Evolutionary conservation across 2,113 vertebrate species (phyloP), one percentile per base, ranked within the genome.

Genomic region (Raja brachyura): DNA sequence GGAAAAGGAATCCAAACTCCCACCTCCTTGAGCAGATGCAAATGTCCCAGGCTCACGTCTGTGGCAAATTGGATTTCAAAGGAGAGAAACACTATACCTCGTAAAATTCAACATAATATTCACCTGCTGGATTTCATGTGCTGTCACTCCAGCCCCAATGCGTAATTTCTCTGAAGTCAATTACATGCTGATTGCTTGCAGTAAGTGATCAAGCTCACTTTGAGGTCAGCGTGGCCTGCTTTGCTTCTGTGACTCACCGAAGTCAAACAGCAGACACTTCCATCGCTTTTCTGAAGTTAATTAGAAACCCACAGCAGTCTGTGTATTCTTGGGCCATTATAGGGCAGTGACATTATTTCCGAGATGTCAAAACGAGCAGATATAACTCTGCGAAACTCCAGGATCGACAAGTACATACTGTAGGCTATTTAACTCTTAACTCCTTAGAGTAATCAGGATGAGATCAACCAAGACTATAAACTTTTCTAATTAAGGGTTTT

Each of bases 101-200:
- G 14, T 18, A 63, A 88, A 13, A n/a, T 88, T 1, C 56, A 88
- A 88, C 5, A n/a, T 88, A 31, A 88, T 31, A 88, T 63, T n/a
- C 13, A 14, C 1, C 75, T 77, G 13, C 75, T 77, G 13, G 14
- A 77, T 31, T 33, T 77, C 83, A 88, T 18, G 83, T 88, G 83
- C 5, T 63, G 59, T 63, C 5, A 16, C 59, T 31, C n/a, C 61
- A 5, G 83, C 59, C 31, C 61, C 28, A 63, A 18, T 59, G 83
- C 63, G 83, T 88, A 63, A 88, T 88, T 88, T 63, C n/a, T 28
- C 83, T 18, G 28, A 63, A 61, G 61, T 63, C 83, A 88, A 88
- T 63, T 63, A 63, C 28, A 88, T 31, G 28, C 83, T 31, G 56
- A 63, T 63, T 63, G 59, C 56, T 88, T 6, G n/a, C 59, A 63